Base-by-base conservation (phyloP, 2,888 invertebrate species). In the Drepana falcataria region DNA sequence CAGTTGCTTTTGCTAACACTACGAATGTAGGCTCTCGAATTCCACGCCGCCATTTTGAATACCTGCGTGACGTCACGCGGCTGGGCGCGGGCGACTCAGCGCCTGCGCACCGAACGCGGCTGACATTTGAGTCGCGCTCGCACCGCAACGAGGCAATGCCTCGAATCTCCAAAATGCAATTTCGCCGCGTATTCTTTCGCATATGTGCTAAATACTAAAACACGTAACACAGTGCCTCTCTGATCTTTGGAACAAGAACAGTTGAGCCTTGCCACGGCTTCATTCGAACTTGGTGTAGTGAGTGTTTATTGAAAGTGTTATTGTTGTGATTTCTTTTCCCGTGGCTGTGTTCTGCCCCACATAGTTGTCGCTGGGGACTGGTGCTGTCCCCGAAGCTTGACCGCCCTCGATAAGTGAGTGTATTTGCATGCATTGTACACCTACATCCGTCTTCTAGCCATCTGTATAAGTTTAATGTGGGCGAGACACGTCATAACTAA, bases 1-100 rank as follows among this genome's bases (percentile, higher is more conserved):
- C 51, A 51, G 51, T 51, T 51, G 51, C 51, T 65, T 71, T 68
- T 77, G 77, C 77, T 73, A 68, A 69, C 73, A 74, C 71, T 80
- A 73, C 74, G 65, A 53, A 68, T 73, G 82, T 83, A 88, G 89
- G 89, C 85, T 89, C 87, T 89, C 89, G 80, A 81, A 91, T 90
- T 88, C 89, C 87, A 67, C 59, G 78, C 81, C 81, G 90, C 91
- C 91, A 91, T 91, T 85, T 90, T 91, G 88, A 90, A 91, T 91
- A 87, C 87, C 88, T 67, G 56, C 66, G 76, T 91, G 90, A 90
- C 89, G 91, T 91, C 89, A 90, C 82, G 75, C 69, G 72, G 75
- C 77, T 83, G 85, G 88, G 88, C 85, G 86, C 85, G 87, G 85
- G 83, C 79, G 76, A 76, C 68, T 69, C 75, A 74, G 83, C 84